Percentiles rank a stretch among this genome's conserved stretches.
These are phyloP conservation scores for Megalops cyprinoides DNA, from an alignment of 2,797 vertebrate genomes.

Conservation along the genomic window DNA sequence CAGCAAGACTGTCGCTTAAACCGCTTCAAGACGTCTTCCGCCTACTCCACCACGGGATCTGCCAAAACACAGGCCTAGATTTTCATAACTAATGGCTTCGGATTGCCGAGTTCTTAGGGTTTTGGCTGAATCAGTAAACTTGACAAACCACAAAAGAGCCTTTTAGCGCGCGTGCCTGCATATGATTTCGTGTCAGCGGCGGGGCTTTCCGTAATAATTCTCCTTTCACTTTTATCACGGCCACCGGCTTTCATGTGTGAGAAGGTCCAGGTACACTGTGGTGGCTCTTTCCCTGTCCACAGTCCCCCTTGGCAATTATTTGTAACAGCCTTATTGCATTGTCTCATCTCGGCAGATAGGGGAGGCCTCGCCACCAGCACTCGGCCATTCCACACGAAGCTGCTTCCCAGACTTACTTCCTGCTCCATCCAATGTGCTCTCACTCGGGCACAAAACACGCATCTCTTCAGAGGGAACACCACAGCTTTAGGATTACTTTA, in stretches of 20 bases:
- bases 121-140: conserved; percentile 19
- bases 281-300: not conserved
- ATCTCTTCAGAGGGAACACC: not conserved
- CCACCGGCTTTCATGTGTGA: not conserved
- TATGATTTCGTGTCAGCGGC: conserved; percentile 19
- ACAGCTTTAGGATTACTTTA: no score
- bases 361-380: not conserved
- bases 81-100: conserved; percentile 23
- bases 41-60: not conserved
- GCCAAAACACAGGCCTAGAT: conserved; percentile 33
- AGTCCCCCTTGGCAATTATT: not conserved
- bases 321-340: not conserved
- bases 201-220: not conserved
- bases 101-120: conserved; percentile 10
- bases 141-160: conserved; percentile 22
- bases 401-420: not conserved
- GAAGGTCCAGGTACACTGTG: not conserved
- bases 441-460: not conserved
- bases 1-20: conserved; percentile 23
- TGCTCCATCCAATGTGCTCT: not conserved
- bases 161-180: conserved; percentile 17
- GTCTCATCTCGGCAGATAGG: not conserved
- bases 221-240: not conserved
- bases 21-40: conserved; percentile 12
- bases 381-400: not conserved